Evolutionary conservation across 2,888 invertebrate species (phyloP), one percentile per base, ranked within the genome.

Genomic region (Heliconius erato): DNA sequence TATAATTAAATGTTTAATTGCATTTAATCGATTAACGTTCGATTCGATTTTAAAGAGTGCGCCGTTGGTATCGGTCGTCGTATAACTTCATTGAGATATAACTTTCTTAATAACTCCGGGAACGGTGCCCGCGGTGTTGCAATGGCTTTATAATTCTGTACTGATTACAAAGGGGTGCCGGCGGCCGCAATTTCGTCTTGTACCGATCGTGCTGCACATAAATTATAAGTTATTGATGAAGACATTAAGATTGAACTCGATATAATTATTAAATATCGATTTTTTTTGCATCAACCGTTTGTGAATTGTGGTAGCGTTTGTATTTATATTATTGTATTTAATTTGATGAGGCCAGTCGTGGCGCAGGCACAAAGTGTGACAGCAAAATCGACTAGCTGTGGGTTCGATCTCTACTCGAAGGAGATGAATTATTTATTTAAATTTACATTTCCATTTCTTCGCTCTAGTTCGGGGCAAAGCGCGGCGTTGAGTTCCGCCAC

Each of bases 161-260:
- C 94, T 95, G 95, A 96, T 96, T 96, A 95, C 95, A 95, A 95
- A 95, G 94, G 93, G 96, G 96, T 96, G 96, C 96, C 97, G 96
- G 96, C 96, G 96, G 96, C 96, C 96, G 96, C 96, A 95, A 95
- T 96, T 95, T 95, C 93, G 94, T 93, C 95, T 95, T 95, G 95
- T 94, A 94, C 91, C 90, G 94, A 93, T 95, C 96, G 95, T 94
- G 94, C 93, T 90, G 94, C 93, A 94, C 95, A 96, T 96, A 96
- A 95, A 95, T 96, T 95, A 96, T 94, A 92, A 93, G 95, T 95
- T 96, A 96, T 96, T 96, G 96, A 96, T 96, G 96, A 96, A 96
- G 96, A 96, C 95, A 95, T 96, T 95, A 95, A 93, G 92, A 92
- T 92, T 92, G 91, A 91, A 90, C 89, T 93, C 90, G 88, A 89